A percentile compares a stretch with the other conserved stretches of the same genome.
phyloP scores from a whole-genome alignment of 1,140 invertebrate genomes.

The Drosophila biarmipes region DNA sequence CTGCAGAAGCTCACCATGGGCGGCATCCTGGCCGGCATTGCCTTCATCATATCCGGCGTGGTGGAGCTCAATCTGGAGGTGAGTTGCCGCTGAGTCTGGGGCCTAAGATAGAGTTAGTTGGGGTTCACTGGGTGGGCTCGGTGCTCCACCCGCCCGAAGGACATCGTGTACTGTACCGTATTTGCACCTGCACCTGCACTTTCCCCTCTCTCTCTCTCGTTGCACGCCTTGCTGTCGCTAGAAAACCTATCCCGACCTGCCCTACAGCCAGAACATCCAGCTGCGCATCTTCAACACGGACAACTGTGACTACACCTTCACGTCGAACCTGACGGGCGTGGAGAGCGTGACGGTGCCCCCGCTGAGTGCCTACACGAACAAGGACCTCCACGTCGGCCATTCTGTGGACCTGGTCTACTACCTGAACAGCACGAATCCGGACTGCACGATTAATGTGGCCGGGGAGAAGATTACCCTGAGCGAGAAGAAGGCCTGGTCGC shows the following conservation, averaged over 20 bases:
- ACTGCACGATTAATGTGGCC: constrained; percentile 18
- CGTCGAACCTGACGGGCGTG: constrained; percentile 10
- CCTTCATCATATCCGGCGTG: constrained; percentile 95
- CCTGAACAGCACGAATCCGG: not conserved
- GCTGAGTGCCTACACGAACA: constrained; percentile 74
- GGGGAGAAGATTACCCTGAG: not conserved
- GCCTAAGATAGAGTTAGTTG: too few relatives aligned
- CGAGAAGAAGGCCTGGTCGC: constrained; percentile 80
- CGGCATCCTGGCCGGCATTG: constrained; percentile 91
- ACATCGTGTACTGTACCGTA: constrained; percentile 9
- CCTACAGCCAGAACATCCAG: constrained; percentile 87
- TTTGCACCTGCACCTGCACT: constrained; percentile 12
- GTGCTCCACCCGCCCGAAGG: too few relatives aligned
- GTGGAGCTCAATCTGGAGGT: constrained; percentile 92
- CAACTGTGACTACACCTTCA: constrained; percentile 81
- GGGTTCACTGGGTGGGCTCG: not conserved
- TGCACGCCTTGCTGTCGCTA: constrained; percentile 56
- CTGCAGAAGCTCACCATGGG: constrained; percentile 88
- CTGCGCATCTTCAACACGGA: constrained; percentile 90
- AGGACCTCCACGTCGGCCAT: constrained; percentile 48
- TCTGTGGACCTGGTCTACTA: constrained; percentile 6
- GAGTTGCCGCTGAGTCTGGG: too few relatives aligned
- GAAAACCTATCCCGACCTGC: constrained; percentile 88
- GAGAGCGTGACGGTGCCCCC: constrained; percentile 54
- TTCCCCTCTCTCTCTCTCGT: constrained; percentile 29